Base-by-base conservation (phyloP, 2,888 invertebrate species). In the Tillus elongatus region DNA sequence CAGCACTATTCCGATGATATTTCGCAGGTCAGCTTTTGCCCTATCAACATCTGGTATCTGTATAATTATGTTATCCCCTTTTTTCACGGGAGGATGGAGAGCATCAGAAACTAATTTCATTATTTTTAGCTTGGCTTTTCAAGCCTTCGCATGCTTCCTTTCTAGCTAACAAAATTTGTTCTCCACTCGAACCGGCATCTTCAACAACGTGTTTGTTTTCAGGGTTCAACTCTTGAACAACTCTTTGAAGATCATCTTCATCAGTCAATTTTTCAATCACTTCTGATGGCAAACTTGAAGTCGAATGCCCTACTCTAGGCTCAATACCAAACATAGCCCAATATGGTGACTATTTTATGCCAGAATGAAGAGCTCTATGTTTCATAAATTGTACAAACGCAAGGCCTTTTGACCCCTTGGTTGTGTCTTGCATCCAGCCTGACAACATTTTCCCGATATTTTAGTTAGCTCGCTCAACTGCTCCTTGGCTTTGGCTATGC, bases 301-400 rank as follows among this genome's bases (percentile, higher is more conserved):
- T 39, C 26, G 39, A 31, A 14, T 45, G 43, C 8, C 44, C 42
- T 35, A 42, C 40, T 40, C 32, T 44, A 8, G 45, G 39, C 31
- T 37, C 39, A 16, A 38, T 33, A 13, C 54, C 51, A 37, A 55
- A 50, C 36, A 51, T 43, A 29, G 53, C 54, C 46, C 52, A 42
- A 39, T 57, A 55, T 15, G 55, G 54, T 13, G 44, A 45, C 40
- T 41, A 35, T 38, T 48, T 49, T 11, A 47, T 64, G 29, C 54
- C 61, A 33, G 48, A 26, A 47, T 65, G 59, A 42, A 50, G 46
- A 10, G 58, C 53, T 42, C 49, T 41, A 44, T 66, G 67, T 54
- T 67, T 66, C 57, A 56, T 59, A 37, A 61, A 51, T 43, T 67
- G 64, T 13, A 64, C 47, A 49, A 62, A 64, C 30, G 44, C 30